A percentile compares a stretch with the other conserved stretches of the same genome.
phyloP scores from a whole-genome alignment of 2,113 vertebrate species.

The Hystrix cristata region DNA sequence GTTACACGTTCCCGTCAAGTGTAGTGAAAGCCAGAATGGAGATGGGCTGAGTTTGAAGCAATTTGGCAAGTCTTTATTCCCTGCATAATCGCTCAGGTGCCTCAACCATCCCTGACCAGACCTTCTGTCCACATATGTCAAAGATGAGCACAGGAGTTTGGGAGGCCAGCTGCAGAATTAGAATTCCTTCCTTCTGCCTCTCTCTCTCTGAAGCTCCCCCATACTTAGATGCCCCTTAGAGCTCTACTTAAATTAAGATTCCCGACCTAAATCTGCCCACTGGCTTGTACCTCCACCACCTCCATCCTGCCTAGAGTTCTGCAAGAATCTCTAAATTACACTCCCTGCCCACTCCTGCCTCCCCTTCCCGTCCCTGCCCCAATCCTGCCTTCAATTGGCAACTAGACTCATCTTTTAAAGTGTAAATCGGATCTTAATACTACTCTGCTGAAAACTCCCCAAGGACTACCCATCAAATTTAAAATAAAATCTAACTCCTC shows the following conservation, averaged over 20 bases:
- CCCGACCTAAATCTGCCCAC: background rate
- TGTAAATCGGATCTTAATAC: background rate
- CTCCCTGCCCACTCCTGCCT: background rate
- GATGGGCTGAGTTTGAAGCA: conserved; percentile 77
- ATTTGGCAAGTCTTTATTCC: conserved; percentile 81
- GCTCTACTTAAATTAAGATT: conserved; percentile 29
- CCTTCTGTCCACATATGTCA: conserved; percentile 58
- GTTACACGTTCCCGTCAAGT: conserved; percentile 76
- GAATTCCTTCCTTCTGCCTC: background rate
- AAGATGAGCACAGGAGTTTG: background rate
- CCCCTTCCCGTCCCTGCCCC: background rate
- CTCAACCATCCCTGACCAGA: background rate
- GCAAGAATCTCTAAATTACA: background rate
- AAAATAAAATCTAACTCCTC: conserved; percentile 5
- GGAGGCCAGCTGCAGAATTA: background rate
- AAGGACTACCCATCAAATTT: background rate
- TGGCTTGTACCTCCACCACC: background rate
- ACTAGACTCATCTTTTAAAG: background rate
- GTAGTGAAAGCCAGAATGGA: conserved; percentile 75
- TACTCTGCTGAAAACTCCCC: background rate
- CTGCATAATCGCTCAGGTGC: conserved; percentile 49
- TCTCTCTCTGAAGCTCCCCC: background rate
- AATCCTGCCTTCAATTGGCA: background rate
- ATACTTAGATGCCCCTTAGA: background rate
- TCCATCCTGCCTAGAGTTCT: background rate